These are phyloP conservation scores for Platygyra sinensis DNA, from an alignment of 64 coral and sea anemone species.

Conservation along the genomic window DNA sequence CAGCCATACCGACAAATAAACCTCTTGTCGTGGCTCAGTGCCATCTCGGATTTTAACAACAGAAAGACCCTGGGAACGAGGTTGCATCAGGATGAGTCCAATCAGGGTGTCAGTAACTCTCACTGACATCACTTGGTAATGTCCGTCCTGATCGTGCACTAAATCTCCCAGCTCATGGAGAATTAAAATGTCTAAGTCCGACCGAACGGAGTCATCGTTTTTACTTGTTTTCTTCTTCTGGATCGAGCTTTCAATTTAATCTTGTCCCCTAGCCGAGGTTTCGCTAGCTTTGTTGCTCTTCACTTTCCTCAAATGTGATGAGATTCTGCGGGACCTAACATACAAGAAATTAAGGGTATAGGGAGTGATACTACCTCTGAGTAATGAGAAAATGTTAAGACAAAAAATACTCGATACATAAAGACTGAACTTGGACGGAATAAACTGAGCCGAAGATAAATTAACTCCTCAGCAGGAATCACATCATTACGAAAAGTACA, in stretches of 20 bases:
- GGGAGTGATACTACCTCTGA: neutral
- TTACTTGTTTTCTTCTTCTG: neutral
- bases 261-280: too few relatives aligned
- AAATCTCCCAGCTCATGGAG: neutral
- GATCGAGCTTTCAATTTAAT: neutral
- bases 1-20: neutral
- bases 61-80: too few relatives aligned
- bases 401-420: too few relatives aligned
- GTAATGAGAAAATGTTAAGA: too few relatives aligned
- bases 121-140: neutral
- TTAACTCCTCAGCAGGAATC: too few relatives aligned
- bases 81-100: too few relatives aligned
- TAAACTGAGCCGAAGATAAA: too few relatives aligned
- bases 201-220: neutral
- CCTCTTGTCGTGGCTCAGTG: too few relatives aligned
- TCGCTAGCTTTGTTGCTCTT: slow-evolving; percentile 43
- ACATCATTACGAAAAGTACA: too few relatives aligned
- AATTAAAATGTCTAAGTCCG: neutral
- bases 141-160: neutral
- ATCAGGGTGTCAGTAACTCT: too few relatives aligned
- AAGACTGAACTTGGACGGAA: too few relatives aligned
- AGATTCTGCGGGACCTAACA: slow-evolving; percentile 58
- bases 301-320: slow-evolving; percentile 69
- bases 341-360: neutral
- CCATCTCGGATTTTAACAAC: too few relatives aligned